Evolutionary conservation across 1,140 invertebrate species (phyloP).

Genomic region (Choristoneura fumiferana): DNA sequence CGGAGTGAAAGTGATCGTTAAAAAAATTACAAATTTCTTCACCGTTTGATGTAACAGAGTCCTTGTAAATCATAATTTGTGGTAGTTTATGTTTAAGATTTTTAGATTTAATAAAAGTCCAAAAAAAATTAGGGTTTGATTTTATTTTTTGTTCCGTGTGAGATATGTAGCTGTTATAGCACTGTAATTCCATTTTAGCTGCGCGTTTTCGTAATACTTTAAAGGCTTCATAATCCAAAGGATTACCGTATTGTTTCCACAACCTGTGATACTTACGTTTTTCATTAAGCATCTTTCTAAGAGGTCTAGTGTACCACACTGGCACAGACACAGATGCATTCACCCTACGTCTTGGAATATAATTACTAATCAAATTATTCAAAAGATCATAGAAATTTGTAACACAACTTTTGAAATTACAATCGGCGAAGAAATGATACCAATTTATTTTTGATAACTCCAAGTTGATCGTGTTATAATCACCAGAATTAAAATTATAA

Average conservation of each 20-base stretch:
- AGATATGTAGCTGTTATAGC: background rate
- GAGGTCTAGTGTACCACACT: background rate
- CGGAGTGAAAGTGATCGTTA: no score
- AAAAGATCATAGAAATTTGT: background rate
- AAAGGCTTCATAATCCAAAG: background rate
- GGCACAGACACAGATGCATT: no score
- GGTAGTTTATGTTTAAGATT: background rate
- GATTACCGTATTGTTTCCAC: background rate
- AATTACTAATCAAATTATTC: background rate
- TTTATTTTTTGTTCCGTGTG: background rate
- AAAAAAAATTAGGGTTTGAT: background rate
- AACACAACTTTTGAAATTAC: background rate
- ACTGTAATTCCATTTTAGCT: background rate
- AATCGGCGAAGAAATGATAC: background rate
- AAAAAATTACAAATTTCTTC: background rate
- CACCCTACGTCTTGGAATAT: background rate
- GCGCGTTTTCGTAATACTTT: background rate
- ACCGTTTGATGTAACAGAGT: background rate
- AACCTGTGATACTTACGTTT: background rate
- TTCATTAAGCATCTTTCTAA: background rate
- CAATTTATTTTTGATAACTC: background rate
- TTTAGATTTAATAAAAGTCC: background rate
- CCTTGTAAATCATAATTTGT: background rate
- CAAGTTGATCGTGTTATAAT: background rate
- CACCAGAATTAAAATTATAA: background rate